A percentile compares a stretch with the other conserved stretches of the same genome.
Conservation (phyloP, 1,140 invertebrate genomes). For the Aphis craccivora region DNA sequence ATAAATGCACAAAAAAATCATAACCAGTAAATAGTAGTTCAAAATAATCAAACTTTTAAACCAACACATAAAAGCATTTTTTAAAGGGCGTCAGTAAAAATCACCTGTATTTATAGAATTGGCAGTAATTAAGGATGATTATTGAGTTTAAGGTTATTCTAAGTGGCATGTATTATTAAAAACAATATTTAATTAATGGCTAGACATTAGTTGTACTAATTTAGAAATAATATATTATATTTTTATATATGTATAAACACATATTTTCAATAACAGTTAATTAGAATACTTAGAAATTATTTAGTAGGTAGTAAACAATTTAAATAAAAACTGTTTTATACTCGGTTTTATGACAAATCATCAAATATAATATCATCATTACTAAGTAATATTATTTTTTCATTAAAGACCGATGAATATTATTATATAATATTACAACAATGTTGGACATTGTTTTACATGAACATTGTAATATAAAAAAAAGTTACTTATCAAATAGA, state of each 20-base stretch:
- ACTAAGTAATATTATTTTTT: background rate
- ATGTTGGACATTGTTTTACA: background rate
- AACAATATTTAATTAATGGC: background rate
- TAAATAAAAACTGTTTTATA: no score
- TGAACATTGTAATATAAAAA: background rate
- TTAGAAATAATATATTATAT: background rate
- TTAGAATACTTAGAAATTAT: no score
- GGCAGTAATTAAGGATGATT: slow-evolving; percentile 12
- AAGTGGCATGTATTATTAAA: background rate
- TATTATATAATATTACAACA: background rate
- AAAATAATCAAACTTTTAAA: background rate
- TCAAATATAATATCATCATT: background rate
- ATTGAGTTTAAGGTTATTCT: slow-evolving; percentile 18
- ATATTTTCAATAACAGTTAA: no score
- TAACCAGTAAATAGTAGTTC: no score
- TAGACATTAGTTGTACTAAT: background rate
- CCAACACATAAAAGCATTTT: background rate
- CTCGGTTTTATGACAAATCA: background rate
- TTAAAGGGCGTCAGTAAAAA: background rate
- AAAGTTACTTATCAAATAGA: background rate
- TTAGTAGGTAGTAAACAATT: no score
- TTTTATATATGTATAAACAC: background rate
- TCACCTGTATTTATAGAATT: slow-evolving; percentile 34
- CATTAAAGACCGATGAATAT: background rate
- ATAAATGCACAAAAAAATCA: no score